Percentiles rank a stretch among this genome's conserved stretches.
phyloP scores from a whole-genome alignment of 2,888 invertebrate species.

The Eupsilia transversa region DNA sequence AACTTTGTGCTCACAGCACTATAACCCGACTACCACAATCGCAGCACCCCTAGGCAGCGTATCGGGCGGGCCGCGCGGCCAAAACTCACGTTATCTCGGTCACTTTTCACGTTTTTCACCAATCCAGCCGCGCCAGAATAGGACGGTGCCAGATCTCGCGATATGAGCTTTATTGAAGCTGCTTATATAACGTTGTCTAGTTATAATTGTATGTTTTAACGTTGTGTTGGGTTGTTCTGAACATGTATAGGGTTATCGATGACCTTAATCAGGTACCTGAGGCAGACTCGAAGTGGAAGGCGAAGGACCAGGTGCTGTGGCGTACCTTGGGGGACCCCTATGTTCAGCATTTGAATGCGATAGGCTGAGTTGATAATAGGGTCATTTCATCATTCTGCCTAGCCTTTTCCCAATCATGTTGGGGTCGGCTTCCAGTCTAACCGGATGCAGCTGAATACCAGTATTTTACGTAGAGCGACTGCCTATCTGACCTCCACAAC shows the following conservation, averaged over 20 bases:
- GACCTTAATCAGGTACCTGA: neutral
- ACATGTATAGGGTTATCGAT: neutral
- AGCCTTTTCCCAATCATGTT: no score
- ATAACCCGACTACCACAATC: constrained; percentile 62
- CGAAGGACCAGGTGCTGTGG: neutral
- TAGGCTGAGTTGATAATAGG: neutral
- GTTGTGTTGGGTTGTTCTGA: constrained; percentile 12
- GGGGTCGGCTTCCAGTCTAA: no score
- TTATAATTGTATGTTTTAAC: constrained; percentile 61
- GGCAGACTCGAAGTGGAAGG: neutral
- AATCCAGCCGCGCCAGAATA: constrained; percentile 73
- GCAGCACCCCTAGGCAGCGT: constrained; percentile 72
- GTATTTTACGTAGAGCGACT: no score
- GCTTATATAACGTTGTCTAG: constrained; percentile 67
- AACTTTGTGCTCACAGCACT: constrained; percentile 33
- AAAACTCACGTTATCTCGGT: constrained; percentile 83
- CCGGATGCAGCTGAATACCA: no score
- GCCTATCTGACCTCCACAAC: no score
- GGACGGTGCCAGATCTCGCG: constrained; percentile 74
- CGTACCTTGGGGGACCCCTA: neutral
- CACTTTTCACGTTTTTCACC: constrained; percentile 89
- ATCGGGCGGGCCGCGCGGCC: constrained; percentile 78
- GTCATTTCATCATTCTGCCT: no score
- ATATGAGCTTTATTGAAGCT: constrained; percentile 76
- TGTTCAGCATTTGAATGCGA: neutral